Evolutionary conservation across 2,113 vertebrate species (phyloP).

Genomic region (Prunella fulvescens): DNA sequence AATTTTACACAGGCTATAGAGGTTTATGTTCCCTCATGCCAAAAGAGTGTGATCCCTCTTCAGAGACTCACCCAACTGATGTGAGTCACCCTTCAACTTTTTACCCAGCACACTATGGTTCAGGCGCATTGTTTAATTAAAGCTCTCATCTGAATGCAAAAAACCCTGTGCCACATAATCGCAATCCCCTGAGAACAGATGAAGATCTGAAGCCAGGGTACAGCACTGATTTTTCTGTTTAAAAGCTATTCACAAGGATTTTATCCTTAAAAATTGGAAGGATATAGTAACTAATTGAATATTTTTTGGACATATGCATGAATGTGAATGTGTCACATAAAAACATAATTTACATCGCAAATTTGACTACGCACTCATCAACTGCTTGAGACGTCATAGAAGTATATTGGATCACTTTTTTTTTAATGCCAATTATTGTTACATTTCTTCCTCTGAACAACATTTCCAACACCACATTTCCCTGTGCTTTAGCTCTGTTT

Average conservation of each 20-base stretch:
- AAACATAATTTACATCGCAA: fast-evolving
- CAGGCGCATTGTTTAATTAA: background rate
- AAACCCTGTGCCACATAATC: background rate
- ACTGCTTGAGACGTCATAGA: background rate
- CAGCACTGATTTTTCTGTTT: background rate
- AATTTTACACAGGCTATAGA: background rate
- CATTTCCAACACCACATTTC: background rate
- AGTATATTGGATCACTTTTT: background rate
- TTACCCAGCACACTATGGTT: background rate
- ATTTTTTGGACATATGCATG: background rate
- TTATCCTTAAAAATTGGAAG: background rate
- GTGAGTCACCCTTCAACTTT: background rate
- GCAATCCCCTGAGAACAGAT: background rate
- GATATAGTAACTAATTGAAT: background rate
- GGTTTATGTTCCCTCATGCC: background rate
- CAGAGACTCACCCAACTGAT: background rate
- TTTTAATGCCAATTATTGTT: background rate
- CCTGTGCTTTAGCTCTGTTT: background rate
- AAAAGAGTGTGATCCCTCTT: background rate
- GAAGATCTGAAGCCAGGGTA: background rate
- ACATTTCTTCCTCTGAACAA: background rate
- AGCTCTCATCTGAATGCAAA: background rate
- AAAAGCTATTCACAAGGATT: background rate
- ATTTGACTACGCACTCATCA: background rate
- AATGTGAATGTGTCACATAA: background rate